Percentiles rank a stretch among this genome's conserved stretches.
phyloP scores from a whole-genome alignment of 2,113 vertebrate genomes.

The Limanda limanda region DNA sequence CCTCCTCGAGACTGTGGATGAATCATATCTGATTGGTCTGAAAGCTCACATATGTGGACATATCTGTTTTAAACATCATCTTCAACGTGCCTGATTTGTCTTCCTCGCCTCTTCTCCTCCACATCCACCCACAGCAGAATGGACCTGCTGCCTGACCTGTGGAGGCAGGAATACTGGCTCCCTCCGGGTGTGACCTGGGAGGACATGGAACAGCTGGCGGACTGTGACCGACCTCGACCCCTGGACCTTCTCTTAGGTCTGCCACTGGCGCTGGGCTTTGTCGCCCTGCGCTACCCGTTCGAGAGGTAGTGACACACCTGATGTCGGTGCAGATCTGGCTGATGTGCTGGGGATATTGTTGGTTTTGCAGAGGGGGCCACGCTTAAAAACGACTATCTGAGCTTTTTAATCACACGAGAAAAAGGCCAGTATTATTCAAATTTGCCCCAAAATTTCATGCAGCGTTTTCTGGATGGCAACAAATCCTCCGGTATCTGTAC shows the following conservation, averaged over 20 bases:
- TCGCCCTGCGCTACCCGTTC: slow-evolving; percentile 82
- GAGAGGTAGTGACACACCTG: slow-evolving; percentile 85
- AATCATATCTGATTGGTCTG: not conserved
- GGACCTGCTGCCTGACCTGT: slow-evolving; percentile 85
- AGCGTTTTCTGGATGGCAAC: slow-evolving; percentile 11
- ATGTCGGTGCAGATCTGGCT: not conserved
- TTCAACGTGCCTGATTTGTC: too few relatives aligned
- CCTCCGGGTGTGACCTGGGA: slow-evolving; percentile 89
- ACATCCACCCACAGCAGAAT: slow-evolving; percentile 73
- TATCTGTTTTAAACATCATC: too few relatives aligned
- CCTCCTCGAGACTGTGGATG: not conserved
- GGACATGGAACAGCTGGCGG: slow-evolving; percentile 84
- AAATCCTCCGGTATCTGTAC: not conserved
- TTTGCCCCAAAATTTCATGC: too few relatives aligned
- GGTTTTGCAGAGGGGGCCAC: not conserved
- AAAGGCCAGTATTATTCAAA: too few relatives aligned
- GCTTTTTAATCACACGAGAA: too few relatives aligned
- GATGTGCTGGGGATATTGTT: not conserved
- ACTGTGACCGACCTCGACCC: slow-evolving; percentile 79
- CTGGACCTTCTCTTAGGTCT: slow-evolving; percentile 83
- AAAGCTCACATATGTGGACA: too few relatives aligned
- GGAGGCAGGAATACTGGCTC: slow-evolving; percentile 90
- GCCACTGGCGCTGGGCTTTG: slow-evolving; percentile 85
- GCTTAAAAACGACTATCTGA: not conserved
- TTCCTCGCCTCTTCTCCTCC: not conserved